Base-by-base conservation (phyloP, 2,797 vertebrate species). In the Microchirus variegatus region DNA sequence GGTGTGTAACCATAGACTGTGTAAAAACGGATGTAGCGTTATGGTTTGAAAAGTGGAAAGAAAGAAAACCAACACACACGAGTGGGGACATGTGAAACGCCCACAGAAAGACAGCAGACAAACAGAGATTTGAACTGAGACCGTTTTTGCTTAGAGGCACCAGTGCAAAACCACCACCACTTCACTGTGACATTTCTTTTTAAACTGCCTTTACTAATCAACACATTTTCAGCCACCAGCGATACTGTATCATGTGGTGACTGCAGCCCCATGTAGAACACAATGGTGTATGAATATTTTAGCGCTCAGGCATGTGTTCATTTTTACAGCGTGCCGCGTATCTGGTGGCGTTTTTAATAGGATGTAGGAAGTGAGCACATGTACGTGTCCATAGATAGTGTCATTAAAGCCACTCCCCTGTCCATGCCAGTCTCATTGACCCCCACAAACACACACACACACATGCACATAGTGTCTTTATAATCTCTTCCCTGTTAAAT, bases 401-500 rank as follows among this genome's bases (percentile, higher is more conserved):
- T 71, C 64, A 61, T 48, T 41, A 11, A 66, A 83, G 55, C 48
- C 50, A 40, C 35, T 63, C 53, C 26, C 57, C 13, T 60, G 66
- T 65, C 58, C 45, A 45, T 52, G 51, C 42, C 46, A 45, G 36
- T 56, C 51, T 70, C 9, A 35, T 37, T 70, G 65, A 71, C 66
- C 73, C 22, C 22, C 22, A 22, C 22, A 5, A 22, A 49, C 26
- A 44, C 37, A 70, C 31, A 22, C 22, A 22, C 22, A 22, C 22
- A 22, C 22, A 49, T 26, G 44, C 43, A 70, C 31, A 52, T 31
- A 41, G 53, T 53, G 49, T 65, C 44, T 46, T 46, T 62, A 22
- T 77, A 6, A 76, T 82, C 82, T 73, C 56, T 59, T 53, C 68
- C 48, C 62, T 81, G 77, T 80, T 90, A 88, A 89, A 85, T 53